These are phyloP conservation scores for Etheostoma cragini DNA, from an alignment of 2,113 vertebrate species.

Conservation along the genomic window DNA sequence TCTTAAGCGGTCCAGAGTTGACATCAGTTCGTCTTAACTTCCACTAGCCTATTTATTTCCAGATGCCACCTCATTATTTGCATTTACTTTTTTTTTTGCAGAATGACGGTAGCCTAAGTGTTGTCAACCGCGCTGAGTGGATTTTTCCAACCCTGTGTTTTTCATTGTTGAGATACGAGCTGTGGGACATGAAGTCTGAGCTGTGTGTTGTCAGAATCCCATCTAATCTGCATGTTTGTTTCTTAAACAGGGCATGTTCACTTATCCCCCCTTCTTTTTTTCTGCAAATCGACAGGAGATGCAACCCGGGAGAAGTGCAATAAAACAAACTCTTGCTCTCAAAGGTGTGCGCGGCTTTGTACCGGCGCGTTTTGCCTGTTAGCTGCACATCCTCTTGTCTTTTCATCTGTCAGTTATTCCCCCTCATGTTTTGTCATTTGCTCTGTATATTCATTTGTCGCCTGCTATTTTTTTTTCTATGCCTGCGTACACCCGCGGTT, in stretches of 20 bases:
- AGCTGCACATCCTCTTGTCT: slow-evolving; percentile 82
- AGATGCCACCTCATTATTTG: slow-evolving; percentile 75
- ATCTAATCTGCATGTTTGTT: slow-evolving; percentile 88
- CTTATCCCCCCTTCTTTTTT: slow-evolving; percentile 71
- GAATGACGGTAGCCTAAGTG: slow-evolving; percentile 66
- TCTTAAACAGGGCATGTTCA: slow-evolving; percentile 87
- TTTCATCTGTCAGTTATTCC: slow-evolving; percentile 90
- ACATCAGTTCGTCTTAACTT: slow-evolving; percentile 61
- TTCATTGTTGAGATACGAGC: slow-evolving; percentile 70
- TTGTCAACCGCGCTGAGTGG: slow-evolving; percentile 69
- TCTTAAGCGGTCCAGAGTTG: slow-evolving; percentile 52
- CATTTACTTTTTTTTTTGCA: slow-evolving; percentile 66
- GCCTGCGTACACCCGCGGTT: slow-evolving; percentile 79
- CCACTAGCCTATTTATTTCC: slow-evolving; percentile 65
- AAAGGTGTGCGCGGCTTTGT: slow-evolving; percentile 85
- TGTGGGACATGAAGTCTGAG: slow-evolving; percentile 78
- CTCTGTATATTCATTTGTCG: slow-evolving; percentile 84
- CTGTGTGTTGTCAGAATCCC: slow-evolving; percentile 76
- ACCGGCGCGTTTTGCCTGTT: slow-evolving; percentile 85
- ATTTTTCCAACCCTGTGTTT: slow-evolving; percentile 57
- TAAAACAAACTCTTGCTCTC: slow-evolving; percentile 87
- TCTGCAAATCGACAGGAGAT: slow-evolving; percentile 82
- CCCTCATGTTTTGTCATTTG: slow-evolving; percentile 85
- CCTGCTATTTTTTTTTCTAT: slow-evolving; percentile 68
- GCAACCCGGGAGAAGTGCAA: slow-evolving; percentile 84